Evolutionary conservation across 2,113 vertebrate genomes (phyloP).

Genomic region (Callithrix jacchus): DNA sequence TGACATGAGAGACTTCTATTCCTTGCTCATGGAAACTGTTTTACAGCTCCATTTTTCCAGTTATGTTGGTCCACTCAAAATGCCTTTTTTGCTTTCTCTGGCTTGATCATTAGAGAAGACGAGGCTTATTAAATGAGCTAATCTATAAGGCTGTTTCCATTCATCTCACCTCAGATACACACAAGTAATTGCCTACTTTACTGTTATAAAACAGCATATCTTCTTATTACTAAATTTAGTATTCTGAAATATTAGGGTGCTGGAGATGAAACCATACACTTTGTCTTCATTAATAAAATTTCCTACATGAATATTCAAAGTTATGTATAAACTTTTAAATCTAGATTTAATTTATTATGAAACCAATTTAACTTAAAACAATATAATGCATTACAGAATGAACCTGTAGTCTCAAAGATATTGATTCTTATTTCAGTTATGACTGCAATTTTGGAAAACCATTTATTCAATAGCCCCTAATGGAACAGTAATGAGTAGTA

Average conservation of each 20-base stretch:
- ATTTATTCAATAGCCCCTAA: neutral
- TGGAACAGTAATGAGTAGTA: neutral
- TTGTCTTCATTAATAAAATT: neutral
- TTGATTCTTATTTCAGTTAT: neutral
- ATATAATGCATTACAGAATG: neutral
- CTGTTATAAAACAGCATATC: neutral
- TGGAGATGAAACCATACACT: neutral
- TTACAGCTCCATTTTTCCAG: neutral
- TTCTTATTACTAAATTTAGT: neutral
- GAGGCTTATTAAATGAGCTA: neutral
- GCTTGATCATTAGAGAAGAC: rapidly evolving
- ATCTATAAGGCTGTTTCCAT: neutral
- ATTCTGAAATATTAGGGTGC: neutral
- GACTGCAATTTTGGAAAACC: neutral
- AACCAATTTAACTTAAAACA: slow-evolving; percentile 4
- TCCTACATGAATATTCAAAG: neutral
- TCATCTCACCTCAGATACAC: neutral
- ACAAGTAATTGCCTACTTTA: neutral
- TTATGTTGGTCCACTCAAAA: neutral
- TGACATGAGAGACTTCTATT: neutral
- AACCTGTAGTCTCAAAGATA: neutral
- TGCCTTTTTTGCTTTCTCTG: neutral
- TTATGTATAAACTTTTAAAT: neutral
- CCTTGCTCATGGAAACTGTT: neutral
- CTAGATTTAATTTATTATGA: neutral